These are phyloP conservation scores for Drosophila dives DNA, from an alignment of 2,888 invertebrate genomes.

Conservation along the genomic window DNA sequence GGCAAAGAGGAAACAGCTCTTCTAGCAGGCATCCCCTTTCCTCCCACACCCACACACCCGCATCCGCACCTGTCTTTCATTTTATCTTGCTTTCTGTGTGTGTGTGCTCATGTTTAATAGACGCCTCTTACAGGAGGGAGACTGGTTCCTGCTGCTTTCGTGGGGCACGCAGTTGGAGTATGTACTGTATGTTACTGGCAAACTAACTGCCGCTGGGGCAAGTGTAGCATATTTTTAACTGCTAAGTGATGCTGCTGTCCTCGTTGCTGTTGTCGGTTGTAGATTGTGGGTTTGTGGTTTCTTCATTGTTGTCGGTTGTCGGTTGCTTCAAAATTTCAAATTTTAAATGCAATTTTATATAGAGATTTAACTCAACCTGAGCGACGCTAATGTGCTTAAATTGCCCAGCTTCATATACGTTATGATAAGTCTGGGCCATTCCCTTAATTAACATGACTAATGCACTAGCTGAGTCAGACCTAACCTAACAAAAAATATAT, in stretches of 20 bases:
- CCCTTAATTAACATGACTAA: constrained; percentile 73
- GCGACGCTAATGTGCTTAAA: constrained; percentile 45
- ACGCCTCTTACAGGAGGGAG: constrained; percentile 11
- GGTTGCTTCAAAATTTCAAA: constrained; percentile 23
- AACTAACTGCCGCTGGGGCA: constrained; percentile 53
- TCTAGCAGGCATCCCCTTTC: constrained; percentile 8
- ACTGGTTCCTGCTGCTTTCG: constrained; percentile 2
- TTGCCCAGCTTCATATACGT: constrained; percentile 34
- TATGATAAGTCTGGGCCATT: constrained; percentile 50
- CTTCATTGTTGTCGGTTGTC: constrained; percentile 9
- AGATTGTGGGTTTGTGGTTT: background rate
- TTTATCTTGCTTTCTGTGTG: constrained; percentile 45
- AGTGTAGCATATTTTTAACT: constrained; percentile 59
- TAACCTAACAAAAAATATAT: background rate
- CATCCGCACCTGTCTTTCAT: constrained; percentile 50
- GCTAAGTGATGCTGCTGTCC: constrained; percentile 46
- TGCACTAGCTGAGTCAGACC: constrained; percentile 65
- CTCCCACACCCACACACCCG: constrained; percentile 36
- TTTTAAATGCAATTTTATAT: constrained; percentile 67
- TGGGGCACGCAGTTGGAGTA: constrained; percentile 17
- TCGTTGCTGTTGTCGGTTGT: constrained; percentile 14
- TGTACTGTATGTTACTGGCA: constrained; percentile 28
- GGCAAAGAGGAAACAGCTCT: constrained; percentile 19
- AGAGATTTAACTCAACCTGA: constrained; percentile 39
- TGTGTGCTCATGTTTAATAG: constrained; percentile 45